These are phyloP conservation scores for Meteorus colon DNA, from an alignment of 2,888 invertebrate genomes.

Conservation along the genomic window DNA sequence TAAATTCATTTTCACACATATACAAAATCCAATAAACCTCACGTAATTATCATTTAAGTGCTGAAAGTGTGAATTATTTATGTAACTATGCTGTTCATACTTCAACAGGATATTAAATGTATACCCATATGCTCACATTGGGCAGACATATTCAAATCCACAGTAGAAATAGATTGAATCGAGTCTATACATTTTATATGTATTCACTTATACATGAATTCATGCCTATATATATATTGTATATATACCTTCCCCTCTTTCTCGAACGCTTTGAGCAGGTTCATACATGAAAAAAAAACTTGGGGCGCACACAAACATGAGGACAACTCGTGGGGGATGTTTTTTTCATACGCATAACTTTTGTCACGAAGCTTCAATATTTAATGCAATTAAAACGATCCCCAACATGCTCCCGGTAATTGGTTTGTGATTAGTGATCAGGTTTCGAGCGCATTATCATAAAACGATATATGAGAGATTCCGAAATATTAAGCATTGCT, in stretches of 20 bases:
- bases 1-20: no score
- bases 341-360: slow-evolving; percentile 24
- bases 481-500: no score
- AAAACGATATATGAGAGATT: no score
- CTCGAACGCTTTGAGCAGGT: not conserved
- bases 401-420: slow-evolving; percentile 66
- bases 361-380: slow-evolving; percentile 65
- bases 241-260: no score
- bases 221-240: no score
- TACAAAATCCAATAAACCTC: no score
- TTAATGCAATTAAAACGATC: slow-evolving; percentile 71
- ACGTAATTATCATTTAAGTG: no score
- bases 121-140: not conserved
- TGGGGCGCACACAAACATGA: slow-evolving; percentile 6
- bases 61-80: no score
- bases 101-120: not conserved
- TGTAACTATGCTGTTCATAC: not conserved
- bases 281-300: not conserved
- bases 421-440: slow-evolving; percentile 71
- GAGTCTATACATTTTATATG: not conserved
- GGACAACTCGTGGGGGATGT: not conserved
- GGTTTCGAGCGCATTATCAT: slow-evolving; percentile 58
- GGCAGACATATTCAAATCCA: not conserved
- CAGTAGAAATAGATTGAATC: not conserved
- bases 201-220: not conserved